Percentiles rank a stretch among this genome's conserved stretches.
phyloP scores from a whole-genome alignment of 2,113 vertebrate species.

The Odocoileus hemionus region DNA sequence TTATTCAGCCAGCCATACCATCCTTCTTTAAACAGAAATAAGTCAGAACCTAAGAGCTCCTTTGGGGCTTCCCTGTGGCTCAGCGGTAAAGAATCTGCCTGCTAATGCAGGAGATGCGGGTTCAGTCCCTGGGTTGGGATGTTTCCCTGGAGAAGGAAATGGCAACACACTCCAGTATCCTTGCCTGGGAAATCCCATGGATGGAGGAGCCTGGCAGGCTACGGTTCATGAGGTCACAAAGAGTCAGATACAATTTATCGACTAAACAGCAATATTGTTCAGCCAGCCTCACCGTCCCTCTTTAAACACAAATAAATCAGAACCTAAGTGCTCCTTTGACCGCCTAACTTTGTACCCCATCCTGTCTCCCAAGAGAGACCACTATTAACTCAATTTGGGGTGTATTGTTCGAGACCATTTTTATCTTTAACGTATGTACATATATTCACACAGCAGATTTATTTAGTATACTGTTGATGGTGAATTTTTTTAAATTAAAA shows the following conservation, averaged over 20 bases:
- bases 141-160: background rate
- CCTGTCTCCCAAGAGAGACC: background rate
- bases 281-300: background rate
- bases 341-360: fast-evolving
- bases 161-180: background rate
- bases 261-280: background rate
- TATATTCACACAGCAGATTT: background rate
- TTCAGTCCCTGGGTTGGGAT: background rate
- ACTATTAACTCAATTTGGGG: background rate
- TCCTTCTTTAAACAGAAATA: background rate
- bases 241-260: background rate
- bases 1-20: background rate
- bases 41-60: background rate
- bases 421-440: background rate
- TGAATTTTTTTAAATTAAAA: background rate
- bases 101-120: background rate
- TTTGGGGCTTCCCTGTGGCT: background rate
- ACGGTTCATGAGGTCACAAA: background rate
- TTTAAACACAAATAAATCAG: background rate
- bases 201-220: background rate
- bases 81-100: background rate
- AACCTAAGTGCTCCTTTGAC: background rate
- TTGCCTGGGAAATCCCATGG: background rate
- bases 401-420: background rate
- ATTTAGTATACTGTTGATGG: background rate